Percentiles rank a stretch among this genome's conserved stretches.
These are phyloP conservation scores for Orussus abietinus DNA, from an alignment of 1,140 invertebrate genomes.

Conservation along the genomic window DNA sequence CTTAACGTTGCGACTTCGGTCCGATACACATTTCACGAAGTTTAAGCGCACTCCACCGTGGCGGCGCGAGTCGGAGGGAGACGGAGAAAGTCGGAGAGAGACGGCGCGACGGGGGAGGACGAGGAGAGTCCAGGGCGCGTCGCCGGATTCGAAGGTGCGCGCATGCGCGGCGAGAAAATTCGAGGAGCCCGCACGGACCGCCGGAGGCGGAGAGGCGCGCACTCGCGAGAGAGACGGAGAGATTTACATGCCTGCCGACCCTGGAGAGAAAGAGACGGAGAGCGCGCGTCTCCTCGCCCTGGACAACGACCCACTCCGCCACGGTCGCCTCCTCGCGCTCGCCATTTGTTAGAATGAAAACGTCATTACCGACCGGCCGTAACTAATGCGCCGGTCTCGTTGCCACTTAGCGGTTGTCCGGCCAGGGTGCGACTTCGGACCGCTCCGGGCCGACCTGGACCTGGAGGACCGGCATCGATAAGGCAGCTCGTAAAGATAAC, in stretches of 20 bases:
- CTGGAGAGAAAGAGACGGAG: conserved; percentile 12
- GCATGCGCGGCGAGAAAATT: too few relatives aligned
- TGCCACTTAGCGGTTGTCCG: conserved; percentile 30
- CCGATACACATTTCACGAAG: too few relatives aligned
- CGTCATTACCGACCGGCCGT: conserved; percentile 31
- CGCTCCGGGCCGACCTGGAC: too few relatives aligned
- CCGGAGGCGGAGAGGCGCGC: not conserved
- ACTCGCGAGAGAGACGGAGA: not conserved
- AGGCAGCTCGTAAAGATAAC: too few relatives aligned
- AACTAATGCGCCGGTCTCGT: conserved; percentile 30
- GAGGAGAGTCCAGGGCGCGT: too few relatives aligned
- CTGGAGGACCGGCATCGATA: too few relatives aligned
- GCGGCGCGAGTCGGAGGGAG: conserved; percentile 5
- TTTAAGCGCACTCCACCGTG: too few relatives aligned
- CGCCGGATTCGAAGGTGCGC: not conserved
- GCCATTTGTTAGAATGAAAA: conserved; percentile 38
- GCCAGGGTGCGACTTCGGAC: conserved; percentile 1
- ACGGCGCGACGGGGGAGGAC: conserved; percentile 1
- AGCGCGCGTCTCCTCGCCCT: conserved; percentile 3
- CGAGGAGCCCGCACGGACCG: conserved; percentile 1
- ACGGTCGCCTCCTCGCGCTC: conserved; percentile 13
- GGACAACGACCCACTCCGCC: conserved; percentile 20
- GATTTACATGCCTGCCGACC: not conserved
- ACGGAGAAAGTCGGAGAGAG: conserved; percentile 14
- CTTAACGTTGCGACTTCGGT: too few relatives aligned